phyloP scores from a whole-genome alignment of 2,888 invertebrate species.

The Dicranocentrus wangi region DNA sequence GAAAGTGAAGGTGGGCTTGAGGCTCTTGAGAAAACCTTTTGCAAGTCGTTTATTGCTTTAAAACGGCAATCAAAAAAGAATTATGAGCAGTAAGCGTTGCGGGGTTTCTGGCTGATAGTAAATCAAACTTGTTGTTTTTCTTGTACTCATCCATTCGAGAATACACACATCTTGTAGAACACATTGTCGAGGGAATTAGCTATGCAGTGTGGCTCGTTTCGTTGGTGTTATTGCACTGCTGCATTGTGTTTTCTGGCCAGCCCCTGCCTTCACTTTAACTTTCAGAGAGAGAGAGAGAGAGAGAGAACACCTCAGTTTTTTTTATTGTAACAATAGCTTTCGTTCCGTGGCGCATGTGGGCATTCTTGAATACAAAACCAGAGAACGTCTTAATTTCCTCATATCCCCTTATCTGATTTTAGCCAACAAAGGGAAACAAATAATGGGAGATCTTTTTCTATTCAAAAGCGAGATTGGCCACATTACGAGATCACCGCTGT shows the following conservation, averaged over 20 bases:
- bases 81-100: slow-evolving; percentile 55
- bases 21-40: slow-evolving; percentile 23
- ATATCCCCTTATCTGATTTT: slow-evolving; percentile 39
- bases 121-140: slow-evolving; percentile 57
- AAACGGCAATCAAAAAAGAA: slow-evolving; percentile 61
- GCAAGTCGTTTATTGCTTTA: slow-evolving; percentile 57
- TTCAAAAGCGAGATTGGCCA: not conserved
- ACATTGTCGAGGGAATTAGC: too few relatives aligned
- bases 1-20: slow-evolving; percentile 48
- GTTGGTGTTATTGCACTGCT: slow-evolving; percentile 22
- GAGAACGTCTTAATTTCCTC: slow-evolving; percentile 50
- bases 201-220: too few relatives aligned
- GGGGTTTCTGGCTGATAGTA: slow-evolving; percentile 55
- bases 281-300: too few relatives aligned
- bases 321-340: too few relatives aligned
- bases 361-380: slow-evolving; percentile 26
- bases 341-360: too few relatives aligned
- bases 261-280: too few relatives aligned
- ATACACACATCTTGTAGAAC: too few relatives aligned
- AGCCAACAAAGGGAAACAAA: slow-evolving; percentile 40
- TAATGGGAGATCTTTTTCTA: slow-evolving; percentile 10
- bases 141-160: too few relatives aligned
- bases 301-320: too few relatives aligned
- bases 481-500: not conserved
- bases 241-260: not conserved